Base-by-base conservation (phyloP, 2,113 vertebrate genomes). In the Sylvilagus bachmani region DNA sequence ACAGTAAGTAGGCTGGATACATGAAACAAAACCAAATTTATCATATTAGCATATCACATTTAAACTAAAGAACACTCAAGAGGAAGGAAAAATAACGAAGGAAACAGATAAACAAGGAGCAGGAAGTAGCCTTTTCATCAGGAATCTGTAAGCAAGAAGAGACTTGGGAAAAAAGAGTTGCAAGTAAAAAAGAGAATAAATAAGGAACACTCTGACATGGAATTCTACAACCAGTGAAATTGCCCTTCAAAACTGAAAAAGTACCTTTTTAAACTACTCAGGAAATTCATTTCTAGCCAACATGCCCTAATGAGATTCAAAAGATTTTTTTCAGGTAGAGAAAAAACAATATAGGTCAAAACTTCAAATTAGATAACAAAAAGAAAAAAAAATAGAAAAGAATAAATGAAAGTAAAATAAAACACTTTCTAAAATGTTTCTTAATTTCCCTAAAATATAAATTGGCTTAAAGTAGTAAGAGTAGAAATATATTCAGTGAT, bases 81-180 rank as follows among this genome's bases (percentile, higher is more conserved):
- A 36, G 19, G 85, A 74, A 51, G 55, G 71, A 33, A 33, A 84
- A 82, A 82, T 61, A 49, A 55, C 58, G 44, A 66, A 86, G 79
- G 66, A 74, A 93, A 25, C 33, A 93, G 31, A 86, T 44, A 73
- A 73, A 79, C 27, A 94, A 90, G 49, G 44, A 79, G 36, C 16
- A 58, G 33, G 25, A 9, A 74, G 44, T 58, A 58, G 31, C 29
- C 5, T 58, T 86, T 44, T 74, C 67, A 74, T 66, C 71, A 74
- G 67, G 74, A 81, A 58, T 3, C 17, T 6, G 4, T 13, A 86
- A 89, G n/a, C 14, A 44, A 44, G 38, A 44, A 44, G 38, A 44
- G 38, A 44, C 38, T 44, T 44, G 38, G 38, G 38, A 44, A 44
- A 44, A 44, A 44, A 44, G 5, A 44, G 38, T 44, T 44, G 55